Evolutionary conservation across 2,888 invertebrate genomes (phyloP).

Genomic region (Nezara viridula): DNA sequence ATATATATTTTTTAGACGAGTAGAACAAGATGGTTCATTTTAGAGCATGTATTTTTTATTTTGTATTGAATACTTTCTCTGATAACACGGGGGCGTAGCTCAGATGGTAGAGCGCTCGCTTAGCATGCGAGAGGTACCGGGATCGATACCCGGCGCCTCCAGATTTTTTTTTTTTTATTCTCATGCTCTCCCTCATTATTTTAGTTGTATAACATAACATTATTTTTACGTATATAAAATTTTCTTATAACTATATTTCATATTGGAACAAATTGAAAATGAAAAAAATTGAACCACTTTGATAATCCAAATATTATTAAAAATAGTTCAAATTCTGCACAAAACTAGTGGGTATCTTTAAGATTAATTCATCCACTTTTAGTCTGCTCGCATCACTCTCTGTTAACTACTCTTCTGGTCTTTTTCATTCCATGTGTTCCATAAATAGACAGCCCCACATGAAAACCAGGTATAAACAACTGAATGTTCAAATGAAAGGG

Average conservation of each 20-base stretch:
- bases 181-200: too few relatives aligned
- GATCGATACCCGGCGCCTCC: constrained; percentile 71
- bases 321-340: too few relatives aligned
- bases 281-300: too few relatives aligned
- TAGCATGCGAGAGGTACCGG: constrained; percentile 75
- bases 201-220: too few relatives aligned
- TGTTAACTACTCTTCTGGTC: not conserved
- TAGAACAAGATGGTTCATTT: too few relatives aligned
- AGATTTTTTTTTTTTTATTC: constrained; percentile 54
- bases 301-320: too few relatives aligned
- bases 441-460: not conserved
- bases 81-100: constrained; percentile 70
- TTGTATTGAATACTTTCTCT: not conserved
- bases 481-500: not conserved
- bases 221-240: too few relatives aligned
- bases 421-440: not conserved
- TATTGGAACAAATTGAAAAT: too few relatives aligned
- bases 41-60: too few relatives aligned
- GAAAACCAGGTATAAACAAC: not conserved
- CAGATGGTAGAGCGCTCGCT: constrained; percentile 74
- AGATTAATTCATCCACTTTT: not conserved
- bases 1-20: too few relatives aligned
- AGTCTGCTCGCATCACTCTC: not conserved
- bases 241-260: too few relatives aligned
- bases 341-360: too few relatives aligned